These are phyloP conservation scores for Macquaria australasica DNA, from an alignment of 2,113 vertebrate species.

Conservation along the genomic window DNA sequence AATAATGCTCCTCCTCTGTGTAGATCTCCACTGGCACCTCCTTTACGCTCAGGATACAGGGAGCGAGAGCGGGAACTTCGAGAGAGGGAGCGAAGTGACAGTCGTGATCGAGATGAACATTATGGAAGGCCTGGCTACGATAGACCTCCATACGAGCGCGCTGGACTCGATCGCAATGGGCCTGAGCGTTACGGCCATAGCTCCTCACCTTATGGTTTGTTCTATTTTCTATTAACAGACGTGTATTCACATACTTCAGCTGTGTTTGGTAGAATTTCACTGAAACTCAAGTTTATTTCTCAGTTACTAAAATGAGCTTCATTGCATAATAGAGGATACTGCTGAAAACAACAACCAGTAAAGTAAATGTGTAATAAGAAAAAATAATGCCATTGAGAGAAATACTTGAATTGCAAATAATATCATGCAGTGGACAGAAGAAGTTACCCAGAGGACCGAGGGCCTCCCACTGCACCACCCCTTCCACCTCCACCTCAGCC, in stretches of 20 bases:
- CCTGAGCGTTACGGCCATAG: conserved; percentile 91
- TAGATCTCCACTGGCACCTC: conserved; percentile 81
- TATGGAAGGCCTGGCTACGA: conserved; percentile 91
- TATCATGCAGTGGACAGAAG: conserved; percentile 89
- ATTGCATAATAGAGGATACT: not conserved
- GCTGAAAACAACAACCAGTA: too few relatives aligned
- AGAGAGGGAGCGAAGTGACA: conserved; percentile 77
- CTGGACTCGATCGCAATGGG: conserved; percentile 84
- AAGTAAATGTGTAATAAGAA: not conserved
- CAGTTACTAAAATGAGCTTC: not conserved
- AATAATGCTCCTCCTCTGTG: conserved; percentile 11
- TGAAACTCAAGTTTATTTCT: not conserved
- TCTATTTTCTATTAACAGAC: conserved; percentile 57
- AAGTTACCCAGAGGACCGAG: conserved; percentile 92
- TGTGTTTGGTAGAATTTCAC: not conserved
- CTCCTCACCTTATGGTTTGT: conserved; percentile 90
- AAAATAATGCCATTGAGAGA: not conserved
- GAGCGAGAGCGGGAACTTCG: conserved; percentile 80
- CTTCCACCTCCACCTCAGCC: conserved; percentile 87
- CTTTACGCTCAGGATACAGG: conserved; percentile 88
- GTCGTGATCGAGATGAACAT: conserved; percentile 88
- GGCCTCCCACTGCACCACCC: conserved; percentile 83
- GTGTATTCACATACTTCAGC: not conserved
- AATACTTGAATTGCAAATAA: conserved; percentile 17
- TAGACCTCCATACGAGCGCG: conserved; percentile 89